Percentiles rank a stretch among this genome's conserved stretches.
These are phyloP conservation scores for Chrosomus eos DNA, from an alignment of 2,797 vertebrate species.

Conservation along the genomic window DNA sequence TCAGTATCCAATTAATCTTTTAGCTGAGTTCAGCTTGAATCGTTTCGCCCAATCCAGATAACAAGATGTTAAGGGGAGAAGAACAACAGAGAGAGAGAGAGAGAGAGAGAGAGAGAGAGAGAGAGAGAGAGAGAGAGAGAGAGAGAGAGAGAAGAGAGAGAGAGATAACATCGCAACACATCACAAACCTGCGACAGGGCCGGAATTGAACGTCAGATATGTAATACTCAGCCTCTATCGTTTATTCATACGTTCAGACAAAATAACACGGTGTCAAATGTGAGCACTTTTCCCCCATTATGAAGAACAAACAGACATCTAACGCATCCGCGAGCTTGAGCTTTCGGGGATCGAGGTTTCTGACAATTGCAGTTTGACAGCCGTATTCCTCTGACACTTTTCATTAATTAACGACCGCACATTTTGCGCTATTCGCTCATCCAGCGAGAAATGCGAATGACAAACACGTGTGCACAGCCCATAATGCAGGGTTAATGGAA, in stretches of 20 bases:
- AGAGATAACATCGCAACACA: slow-evolving; percentile 50
- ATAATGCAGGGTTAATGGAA: slow-evolving; percentile 53
- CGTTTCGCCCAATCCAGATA: slow-evolving; percentile 74
- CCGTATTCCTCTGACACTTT: slow-evolving; percentile 21
- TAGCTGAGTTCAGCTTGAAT: slow-evolving; percentile 77
- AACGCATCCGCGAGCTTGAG: not conserved
- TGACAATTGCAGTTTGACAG: slow-evolving; percentile 10
- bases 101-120: slow-evolving; percentile 47
- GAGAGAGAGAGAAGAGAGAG: slow-evolving; percentile 48
- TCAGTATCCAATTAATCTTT: slow-evolving; percentile 81
- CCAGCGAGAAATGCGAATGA: slow-evolving; percentile 43
- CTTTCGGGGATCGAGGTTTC: not conserved
- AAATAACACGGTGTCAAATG: not conserved
- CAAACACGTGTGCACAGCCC: slow-evolving; percentile 45
- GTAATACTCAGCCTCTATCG: slow-evolving; percentile 22
- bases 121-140: slow-evolving; percentile 51
- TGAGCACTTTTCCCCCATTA: not conserved
- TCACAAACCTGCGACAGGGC: slow-evolving; percentile 24
- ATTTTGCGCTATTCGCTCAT: slow-evolving; percentile 22
- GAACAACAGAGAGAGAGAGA: slow-evolving; percentile 52
- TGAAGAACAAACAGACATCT: not conserved
- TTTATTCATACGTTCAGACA: slow-evolving; percentile 16
- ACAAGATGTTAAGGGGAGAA: slow-evolving; percentile 71
- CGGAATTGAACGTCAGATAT: slow-evolving; percentile 36
- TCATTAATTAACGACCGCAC: slow-evolving; percentile 20